Conservation (phyloP, 92 coral and sea anemone genomes). For the Palythoa heliodiscus region DNA sequence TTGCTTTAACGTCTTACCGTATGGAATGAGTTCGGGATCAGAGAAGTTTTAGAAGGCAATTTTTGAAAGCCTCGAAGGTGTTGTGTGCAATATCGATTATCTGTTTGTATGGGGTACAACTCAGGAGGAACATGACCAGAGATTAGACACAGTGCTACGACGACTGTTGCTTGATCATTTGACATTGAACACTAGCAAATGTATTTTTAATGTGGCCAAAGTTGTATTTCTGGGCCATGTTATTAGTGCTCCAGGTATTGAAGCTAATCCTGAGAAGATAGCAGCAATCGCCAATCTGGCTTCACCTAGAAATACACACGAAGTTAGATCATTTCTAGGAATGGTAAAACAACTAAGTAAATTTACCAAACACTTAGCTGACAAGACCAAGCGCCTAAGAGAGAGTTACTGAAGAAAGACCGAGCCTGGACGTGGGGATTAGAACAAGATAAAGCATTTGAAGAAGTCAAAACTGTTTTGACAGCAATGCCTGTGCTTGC, state of each 20-base stretch:
- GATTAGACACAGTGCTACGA: slow-evolving; percentile 51
- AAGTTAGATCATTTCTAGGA: slow-evolving; percentile 53
- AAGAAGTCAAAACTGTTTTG: slow-evolving; percentile 38
- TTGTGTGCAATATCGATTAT: slow-evolving; percentile 62
- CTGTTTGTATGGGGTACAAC: slow-evolving; percentile 53
- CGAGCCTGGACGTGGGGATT: slow-evolving; percentile 48
- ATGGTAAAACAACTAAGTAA: slow-evolving; percentile 56
- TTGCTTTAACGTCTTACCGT: slow-evolving; percentile 60
- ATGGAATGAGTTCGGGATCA: slow-evolving; percentile 58
- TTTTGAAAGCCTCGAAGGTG: slow-evolving; percentile 48
- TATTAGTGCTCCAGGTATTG: slow-evolving; percentile 36
- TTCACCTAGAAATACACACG: slow-evolving; percentile 36
- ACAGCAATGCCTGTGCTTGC: slow-evolving; percentile 51
- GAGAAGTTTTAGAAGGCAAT: slow-evolving; percentile 59
- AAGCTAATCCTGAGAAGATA: slow-evolving; percentile 55
- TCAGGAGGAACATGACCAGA: slow-evolving; percentile 54
- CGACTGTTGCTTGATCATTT: slow-evolving; percentile 46
- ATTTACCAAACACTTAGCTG: slow-evolving; percentile 51
- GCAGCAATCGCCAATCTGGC: slow-evolving; percentile 46
- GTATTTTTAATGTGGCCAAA: slow-evolving; percentile 41
- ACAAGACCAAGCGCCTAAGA: slow-evolving; percentile 41
- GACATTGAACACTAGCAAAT: slow-evolving; percentile 48
- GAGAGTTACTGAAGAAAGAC: slow-evolving; percentile 48
- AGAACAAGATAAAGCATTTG: slow-evolving; percentile 45
- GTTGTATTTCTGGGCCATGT: slow-evolving; percentile 50